phyloP scores from a whole-genome alignment of 2,888 invertebrate genomes.

The Leptinotarsa juncta region DNA sequence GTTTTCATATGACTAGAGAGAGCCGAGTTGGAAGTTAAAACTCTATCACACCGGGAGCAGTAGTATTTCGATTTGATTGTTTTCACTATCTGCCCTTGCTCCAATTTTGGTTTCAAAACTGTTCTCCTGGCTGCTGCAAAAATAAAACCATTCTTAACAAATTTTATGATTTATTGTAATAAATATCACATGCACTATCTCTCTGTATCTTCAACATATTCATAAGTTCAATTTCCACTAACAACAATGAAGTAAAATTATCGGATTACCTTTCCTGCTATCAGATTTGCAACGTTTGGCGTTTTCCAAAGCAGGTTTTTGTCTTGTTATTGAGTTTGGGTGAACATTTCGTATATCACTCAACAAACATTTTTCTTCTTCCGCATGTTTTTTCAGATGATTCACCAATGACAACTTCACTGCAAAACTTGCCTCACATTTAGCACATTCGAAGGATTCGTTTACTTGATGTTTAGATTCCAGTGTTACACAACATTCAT shows the following conservation, averaged over 20 bases:
- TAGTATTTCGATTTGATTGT: constrained; percentile 23
- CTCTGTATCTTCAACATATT: no score
- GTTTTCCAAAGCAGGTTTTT: background rate
- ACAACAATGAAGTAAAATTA: no score
- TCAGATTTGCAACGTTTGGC: background rate
- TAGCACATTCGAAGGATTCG: constrained; percentile 33
- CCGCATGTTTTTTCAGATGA: constrained; percentile 32
- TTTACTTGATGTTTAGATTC: background rate
- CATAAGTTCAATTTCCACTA: no score
- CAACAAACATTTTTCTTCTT: constrained; percentile 10
- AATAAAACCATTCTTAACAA: background rate
- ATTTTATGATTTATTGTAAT: background rate
- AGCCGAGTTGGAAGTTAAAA: constrained; percentile 38
- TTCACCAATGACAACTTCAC: constrained; percentile 28
- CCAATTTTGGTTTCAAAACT: constrained; percentile 9
- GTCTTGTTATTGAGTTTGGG: background rate
- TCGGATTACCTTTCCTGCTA: background rate
- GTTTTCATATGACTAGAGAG: constrained; percentile 44
- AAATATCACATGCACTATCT: no score
- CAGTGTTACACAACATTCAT: constrained; percentile 1
- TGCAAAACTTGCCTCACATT: constrained; percentile 33
- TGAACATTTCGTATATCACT: constrained; percentile 19
- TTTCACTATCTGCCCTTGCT: constrained; percentile 24
- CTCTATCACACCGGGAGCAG: constrained; percentile 40
- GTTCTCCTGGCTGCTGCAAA: constrained; percentile 27